Conservation (phyloP, 2,888 invertebrate species). For the Taphrorychus bicolor region DNA sequence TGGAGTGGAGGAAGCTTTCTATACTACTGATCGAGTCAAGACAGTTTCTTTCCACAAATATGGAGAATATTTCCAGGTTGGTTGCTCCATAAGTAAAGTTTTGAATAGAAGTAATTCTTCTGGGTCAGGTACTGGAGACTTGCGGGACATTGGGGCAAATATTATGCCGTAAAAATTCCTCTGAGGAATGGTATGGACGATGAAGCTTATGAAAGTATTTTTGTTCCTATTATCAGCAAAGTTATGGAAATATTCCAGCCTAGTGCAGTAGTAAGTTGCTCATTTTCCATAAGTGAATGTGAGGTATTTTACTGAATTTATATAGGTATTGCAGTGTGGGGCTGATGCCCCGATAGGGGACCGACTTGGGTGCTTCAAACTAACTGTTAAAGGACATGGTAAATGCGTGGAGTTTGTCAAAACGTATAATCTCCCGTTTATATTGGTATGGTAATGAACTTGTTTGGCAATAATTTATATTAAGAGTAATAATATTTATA, state of each 20-base stretch:
- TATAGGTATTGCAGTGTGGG: conserved; percentile 87
- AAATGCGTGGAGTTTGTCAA: conserved; percentile 98
- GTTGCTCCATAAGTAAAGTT: neutral
- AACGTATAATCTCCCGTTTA: conserved; percentile 93
- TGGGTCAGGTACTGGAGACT: conserved; percentile 51
- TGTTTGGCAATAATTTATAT: neutral
- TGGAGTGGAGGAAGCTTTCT: conserved; percentile 99
- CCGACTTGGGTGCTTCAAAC: conserved; percentile 96
- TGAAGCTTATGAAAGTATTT: conserved; percentile 95
- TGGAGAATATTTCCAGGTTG: conserved; percentile 91
- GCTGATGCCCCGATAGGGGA: conserved; percentile 98
- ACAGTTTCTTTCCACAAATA: conserved; percentile 99
- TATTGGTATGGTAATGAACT: conserved; percentile 71
- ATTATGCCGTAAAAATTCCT: conserved; percentile 99
- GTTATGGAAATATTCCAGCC: conserved; percentile 99
- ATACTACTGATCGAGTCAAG: conserved; percentile 99
- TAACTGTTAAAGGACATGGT: conserved; percentile 90
- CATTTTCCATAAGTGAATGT: neutral
- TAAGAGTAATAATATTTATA: conserved; percentile 2
- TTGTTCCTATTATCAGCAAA: conserved; percentile 94
- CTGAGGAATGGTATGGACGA: conserved; percentile 99
- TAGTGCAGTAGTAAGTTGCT: conserved; percentile 77
- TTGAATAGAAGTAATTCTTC: neutral
- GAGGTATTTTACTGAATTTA: neutral
- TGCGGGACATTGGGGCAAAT: conserved; percentile 88